These are phyloP conservation scores for Nyctalus aviator DNA, from an alignment of 2,797 vertebrate genomes.

Conservation along the genomic window DNA sequence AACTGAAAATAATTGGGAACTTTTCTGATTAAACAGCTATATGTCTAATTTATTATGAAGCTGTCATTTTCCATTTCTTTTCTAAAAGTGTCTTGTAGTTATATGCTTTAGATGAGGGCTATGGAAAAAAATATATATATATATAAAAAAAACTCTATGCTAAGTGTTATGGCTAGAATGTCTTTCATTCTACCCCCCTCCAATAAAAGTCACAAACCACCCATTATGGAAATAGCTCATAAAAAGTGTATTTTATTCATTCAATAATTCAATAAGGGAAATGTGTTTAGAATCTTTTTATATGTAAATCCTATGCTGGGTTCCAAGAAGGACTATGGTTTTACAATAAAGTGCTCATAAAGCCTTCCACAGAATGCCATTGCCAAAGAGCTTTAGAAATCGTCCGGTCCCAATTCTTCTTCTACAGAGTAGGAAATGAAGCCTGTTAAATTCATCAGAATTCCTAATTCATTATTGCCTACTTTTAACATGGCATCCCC, in stretches of 20 bases:
- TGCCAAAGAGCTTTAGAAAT: conserved; percentile 30
- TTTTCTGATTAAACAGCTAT: background rate
- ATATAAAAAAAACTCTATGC: background rate
- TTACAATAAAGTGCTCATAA: conserved; percentile 2
- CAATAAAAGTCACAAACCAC: background rate
- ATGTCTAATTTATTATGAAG: background rate
- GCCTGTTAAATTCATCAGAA: background rate
- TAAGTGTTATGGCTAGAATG: background rate
- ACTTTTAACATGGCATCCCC: background rate
- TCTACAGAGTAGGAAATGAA: background rate
- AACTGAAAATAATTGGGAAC: background rate
- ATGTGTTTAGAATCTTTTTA: conserved; percentile 1
- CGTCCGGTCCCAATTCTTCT: background rate
- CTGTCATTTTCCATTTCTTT: background rate
- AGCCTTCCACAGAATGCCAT: background rate
- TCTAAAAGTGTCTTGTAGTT: conserved; percentile 23
- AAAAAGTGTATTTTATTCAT: conserved; percentile 17
- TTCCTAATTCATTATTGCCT: background rate
- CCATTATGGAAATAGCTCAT: background rate
- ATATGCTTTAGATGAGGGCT: background rate
- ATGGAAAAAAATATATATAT: background rate
- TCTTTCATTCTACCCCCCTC: background rate
- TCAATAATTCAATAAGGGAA: background rate
- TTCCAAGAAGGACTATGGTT: background rate
- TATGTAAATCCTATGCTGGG: background rate